Evolutionary conservation across 2,888 invertebrate genomes (phyloP), one percentile per base, ranked within the genome.

Genomic region (Spicauda simplicius): DNA sequence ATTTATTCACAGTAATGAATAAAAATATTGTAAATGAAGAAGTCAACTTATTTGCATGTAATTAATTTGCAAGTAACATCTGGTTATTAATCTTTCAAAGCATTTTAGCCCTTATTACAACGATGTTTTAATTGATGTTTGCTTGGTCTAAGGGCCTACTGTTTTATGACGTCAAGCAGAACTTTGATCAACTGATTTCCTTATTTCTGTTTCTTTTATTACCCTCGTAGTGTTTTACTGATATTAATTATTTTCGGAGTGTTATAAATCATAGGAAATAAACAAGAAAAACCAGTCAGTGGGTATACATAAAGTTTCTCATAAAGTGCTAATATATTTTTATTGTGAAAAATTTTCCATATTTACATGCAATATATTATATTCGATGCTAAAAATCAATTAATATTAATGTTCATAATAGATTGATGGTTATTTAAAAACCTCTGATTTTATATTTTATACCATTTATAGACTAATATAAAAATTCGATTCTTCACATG

Each of bases 1-100:
- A 62, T 54, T 41, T 62, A 54, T 54, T 53, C 19, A 41, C n/a
- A 54, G 20, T 25, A 45, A 45, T 62, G 25, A 45, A 62, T 62
- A 45, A 37, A 18, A 52, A 52, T 61, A 52, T 30, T 8, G 16
- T 55, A 16, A 55, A 55, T 33, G 30, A 33, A 7, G 55, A 10
- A 55, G 55, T 41, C 41, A 41, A 41, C 41, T 41, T 41, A 41
- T 41, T 41, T 41, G 41, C 41, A 41, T 41, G 41, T 10, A 41
- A 11, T 41, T 3, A 41, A 11, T 3, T 41, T 14, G 14, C 14
- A 41, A 14, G 14, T 41, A 41, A 41, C 41, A 41, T 41, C 41
- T 41, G 41, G 41, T 10, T 14, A 7, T 37, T 37, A 3, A 14
- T 14, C 7, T 14, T 12, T 4, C 14, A 41, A 14, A 14, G 41